Evolutionary conservation across 2,797 vertebrate genomes (phyloP).

Genomic region (Pseudomugil gertrudae): DNA sequence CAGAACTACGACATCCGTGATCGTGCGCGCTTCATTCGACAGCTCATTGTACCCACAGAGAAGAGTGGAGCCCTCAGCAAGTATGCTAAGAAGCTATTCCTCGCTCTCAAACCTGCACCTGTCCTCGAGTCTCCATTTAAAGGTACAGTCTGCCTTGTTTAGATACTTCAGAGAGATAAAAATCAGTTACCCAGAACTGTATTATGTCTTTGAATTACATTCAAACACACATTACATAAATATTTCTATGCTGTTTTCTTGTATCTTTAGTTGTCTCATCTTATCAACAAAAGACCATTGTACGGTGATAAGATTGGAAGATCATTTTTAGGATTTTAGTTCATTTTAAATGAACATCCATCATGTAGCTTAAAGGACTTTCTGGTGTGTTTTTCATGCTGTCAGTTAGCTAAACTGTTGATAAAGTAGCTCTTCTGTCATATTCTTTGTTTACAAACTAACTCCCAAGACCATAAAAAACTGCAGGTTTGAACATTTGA

Average conservation of each 20-base stretch:
- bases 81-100: slow-evolving; percentile 97
- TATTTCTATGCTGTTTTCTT: no score
- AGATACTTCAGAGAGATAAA: background rate
- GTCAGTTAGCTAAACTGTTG: no score
- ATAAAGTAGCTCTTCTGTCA: no score
- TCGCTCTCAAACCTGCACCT: slow-evolving; percentile 95
- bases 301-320: background rate
- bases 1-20: slow-evolving; percentile 99
- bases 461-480: no score
- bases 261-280: background rate
- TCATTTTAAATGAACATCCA: no score
- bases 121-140: slow-evolving; percentile 97
- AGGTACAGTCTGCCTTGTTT: slow-evolving; percentile 81
- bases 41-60: slow-evolving; percentile 95
- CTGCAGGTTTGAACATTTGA: no score
- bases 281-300: background rate
- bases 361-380: no score
- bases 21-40: slow-evolving; percentile 95
- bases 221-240: background rate
- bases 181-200: background rate
- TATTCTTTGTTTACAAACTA: no score
- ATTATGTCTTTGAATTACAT: background rate
- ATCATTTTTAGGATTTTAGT: no score
- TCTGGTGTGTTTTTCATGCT: no score
- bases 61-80: slow-evolving; percentile 96